Percentiles rank a stretch among this genome's conserved stretches.
phyloP scores from a whole-genome alignment of 2,797 vertebrate species.

The Cephalopachus bancanus region DNA sequence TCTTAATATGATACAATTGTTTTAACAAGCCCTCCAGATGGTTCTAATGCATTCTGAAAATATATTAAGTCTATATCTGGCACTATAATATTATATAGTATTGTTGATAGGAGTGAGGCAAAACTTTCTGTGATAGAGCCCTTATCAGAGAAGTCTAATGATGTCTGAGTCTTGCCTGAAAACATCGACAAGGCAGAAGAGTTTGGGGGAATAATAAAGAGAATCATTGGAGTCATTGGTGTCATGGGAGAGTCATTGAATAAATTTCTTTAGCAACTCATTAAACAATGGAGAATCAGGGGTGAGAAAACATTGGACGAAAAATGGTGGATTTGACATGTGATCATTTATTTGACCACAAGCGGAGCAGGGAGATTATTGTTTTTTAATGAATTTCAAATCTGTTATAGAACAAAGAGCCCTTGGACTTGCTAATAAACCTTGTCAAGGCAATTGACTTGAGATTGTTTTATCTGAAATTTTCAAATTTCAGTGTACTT shows the following conservation, averaged over 20 bases:
- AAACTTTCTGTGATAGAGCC: background rate
- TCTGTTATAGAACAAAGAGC: background rate
- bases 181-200: background rate
- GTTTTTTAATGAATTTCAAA: background rate
- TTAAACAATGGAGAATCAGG: background rate
- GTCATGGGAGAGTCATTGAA: background rate
- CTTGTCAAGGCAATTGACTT: background rate
- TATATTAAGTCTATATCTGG: background rate
- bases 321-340: background rate
- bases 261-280: background rate
- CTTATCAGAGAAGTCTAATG: slow-evolving; percentile 23
- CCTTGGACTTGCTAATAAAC: background rate
- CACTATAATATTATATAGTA: background rate
- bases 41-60: background rate
- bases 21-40: background rate
- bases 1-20: background rate
- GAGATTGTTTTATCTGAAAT: background rate
- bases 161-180: background rate
- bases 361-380: background rate
- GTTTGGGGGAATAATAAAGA: background rate
- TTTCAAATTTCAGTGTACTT: background rate
- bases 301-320: background rate
- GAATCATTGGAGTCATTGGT: background rate
- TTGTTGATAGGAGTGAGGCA: background rate
- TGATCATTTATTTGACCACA: background rate